Evolutionary conservation across 2,113 vertebrate species (phyloP), one percentile per base, ranked within the genome.

Genomic region (Pimephales promelas): DNA sequence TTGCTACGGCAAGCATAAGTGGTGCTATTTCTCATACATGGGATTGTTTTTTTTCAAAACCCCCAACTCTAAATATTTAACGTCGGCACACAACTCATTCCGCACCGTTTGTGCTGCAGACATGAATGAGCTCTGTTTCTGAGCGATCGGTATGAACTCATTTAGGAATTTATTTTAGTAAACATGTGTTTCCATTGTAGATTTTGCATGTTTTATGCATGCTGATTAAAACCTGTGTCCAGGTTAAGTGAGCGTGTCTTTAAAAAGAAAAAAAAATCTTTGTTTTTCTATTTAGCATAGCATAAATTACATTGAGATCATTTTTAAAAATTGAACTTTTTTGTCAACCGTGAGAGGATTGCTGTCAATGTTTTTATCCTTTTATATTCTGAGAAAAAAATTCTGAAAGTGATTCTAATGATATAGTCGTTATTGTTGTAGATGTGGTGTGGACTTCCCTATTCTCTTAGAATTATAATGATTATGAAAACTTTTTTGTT

Each of bases 41-140:
- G 47, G 47, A 22, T 52, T 74, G 52, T 10, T 3, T 52, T 74
- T 40, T 52, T 73, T 70, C 34, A n/a, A 70, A 70, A 70, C 66
- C 34, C 34, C 0, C 47, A 47, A 72, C n/a, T 47, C n/a, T 72
- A 47, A 26, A 72, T 72, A 47, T 72, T 26, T 72, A 71, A 14
- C 11, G 11, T 45, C 2, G 14, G 5, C 22, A 16, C 68, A 45
- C 24, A 47, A 47, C 68, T 72, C 40, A 72, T 16, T 22, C 68
- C 7, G 22, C 68, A 45, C 22, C 40, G 9, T 47, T 45, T 72
- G 40, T 45, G 40, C n/a, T 72, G 16, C 68, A 26, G 22, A 45
- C n/a, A 24, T 45, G 22, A 71, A 71, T 45, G 36, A 45, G 68
- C 20, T 72, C 10, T 22, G 3, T 71, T 71, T 71, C 22, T 45